Evolutionary conservation across 2,797 vertebrate genomes (phyloP).

Genomic region (Myotis daubentonii): DNA sequence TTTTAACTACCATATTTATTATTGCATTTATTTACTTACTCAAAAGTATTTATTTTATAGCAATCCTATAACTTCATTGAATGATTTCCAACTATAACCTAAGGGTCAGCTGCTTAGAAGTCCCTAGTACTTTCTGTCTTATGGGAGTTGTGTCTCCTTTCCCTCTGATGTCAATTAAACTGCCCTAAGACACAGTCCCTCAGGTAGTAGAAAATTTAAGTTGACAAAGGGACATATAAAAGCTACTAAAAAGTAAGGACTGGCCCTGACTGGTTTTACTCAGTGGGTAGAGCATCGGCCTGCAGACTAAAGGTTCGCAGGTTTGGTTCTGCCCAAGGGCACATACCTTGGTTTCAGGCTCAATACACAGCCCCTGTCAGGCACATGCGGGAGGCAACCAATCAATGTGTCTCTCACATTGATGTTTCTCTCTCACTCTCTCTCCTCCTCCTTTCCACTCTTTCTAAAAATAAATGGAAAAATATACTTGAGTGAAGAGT

Average conservation of each 20-base stretch:
- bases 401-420: no score
- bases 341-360: no score
- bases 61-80: neutral
- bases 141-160: neutral
- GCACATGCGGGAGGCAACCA: no score
- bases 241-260: neutral
- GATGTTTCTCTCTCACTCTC: no score
- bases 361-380: no score
- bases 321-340: no score
- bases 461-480: no score
- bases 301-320: no score
- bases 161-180: neutral
- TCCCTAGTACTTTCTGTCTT: slow-evolving; percentile 12
- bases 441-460: no score
- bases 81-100: neutral
- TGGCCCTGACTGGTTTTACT: no score
- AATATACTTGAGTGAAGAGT: no score
- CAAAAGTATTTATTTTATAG: neutral
- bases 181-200: neutral
- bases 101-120: neutral
- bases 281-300: no score
- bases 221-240: neutral
- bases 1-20: slow-evolving; percentile 45
- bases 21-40: neutral
- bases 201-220: slow-evolving; percentile 14